Evolutionary conservation across 2,888 invertebrate genomes (phyloP), one percentile per base, ranked within the genome.

Genomic region (Thymelicus lineola): DNA sequence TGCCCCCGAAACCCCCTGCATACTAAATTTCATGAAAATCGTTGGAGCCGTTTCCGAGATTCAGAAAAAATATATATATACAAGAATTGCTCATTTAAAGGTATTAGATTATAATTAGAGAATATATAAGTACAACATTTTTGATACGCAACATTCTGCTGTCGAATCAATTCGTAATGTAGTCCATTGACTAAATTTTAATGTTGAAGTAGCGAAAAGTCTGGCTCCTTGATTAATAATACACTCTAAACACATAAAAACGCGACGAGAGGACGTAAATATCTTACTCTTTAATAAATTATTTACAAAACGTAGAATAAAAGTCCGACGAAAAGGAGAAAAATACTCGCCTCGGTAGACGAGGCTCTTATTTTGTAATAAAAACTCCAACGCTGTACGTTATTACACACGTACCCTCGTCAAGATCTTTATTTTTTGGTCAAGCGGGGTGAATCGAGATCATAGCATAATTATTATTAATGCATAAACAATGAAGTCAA

Each of bases 401-500:
- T 38, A 53, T 63, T 38, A 50, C 53, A 63, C 38, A 63, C 38
- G 10, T 15, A 50, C 50, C 63, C 63, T 63, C 63, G 48, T 62
- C 62, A 62, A 20, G 20, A 17, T 35, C 15, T 63, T 63, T 63
- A 63, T 63, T 63, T 62, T 63, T 63, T 62, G 48, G 62, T 53
- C 53, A 20, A 12, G 50, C 53, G 53, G 17, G 35, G n/a, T 36
- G 63, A 53, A 36, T 50, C 17, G 17, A 38, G 38, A 63, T 63
- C 28, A n/a, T 35, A 53, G 36, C 7, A 6, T 53, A 28, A 35
- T 50, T 53, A 63, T 63, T 36, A 53, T 50, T 63, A 53, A 15
- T n/a, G 63, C 53, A 53, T 48, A 53, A 36, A 63, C 36, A 62
- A 28, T 5, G 35, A 62, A 46, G 15, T 7, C 17, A 48, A 46